A percentile compares a stretch with the other conserved stretches of the same genome.
These are phyloP conservation scores for Setipinna tenuifilis DNA, from an alignment of 2,797 vertebrate species.

Conservation along the genomic window DNA sequence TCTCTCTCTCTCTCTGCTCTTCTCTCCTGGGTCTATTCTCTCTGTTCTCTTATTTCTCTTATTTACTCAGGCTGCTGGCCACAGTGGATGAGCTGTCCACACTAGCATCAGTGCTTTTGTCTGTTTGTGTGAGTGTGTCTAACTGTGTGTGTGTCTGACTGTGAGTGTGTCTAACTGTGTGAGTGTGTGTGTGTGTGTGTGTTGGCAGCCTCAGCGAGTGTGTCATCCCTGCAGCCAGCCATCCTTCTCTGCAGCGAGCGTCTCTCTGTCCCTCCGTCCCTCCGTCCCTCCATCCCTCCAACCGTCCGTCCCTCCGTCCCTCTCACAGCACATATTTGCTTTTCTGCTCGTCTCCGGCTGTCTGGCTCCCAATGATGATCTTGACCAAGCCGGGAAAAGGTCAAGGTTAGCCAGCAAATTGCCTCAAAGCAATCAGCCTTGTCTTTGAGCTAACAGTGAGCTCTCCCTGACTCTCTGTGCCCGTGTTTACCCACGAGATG, in stretches of 20 bases:
- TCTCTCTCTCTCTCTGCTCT: not conserved
- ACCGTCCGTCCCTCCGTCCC: not conserved
- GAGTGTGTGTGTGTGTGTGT: constrained; percentile 47
- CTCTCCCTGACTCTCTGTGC: constrained; percentile 24
- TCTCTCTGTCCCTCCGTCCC: constrained; percentile 31
- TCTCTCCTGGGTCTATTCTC: not conserved
- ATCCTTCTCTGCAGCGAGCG: too few species aligned
- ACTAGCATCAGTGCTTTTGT: constrained; percentile 5
- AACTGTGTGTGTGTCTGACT: constrained; percentile 21
- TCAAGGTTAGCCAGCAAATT: constrained; percentile 75
- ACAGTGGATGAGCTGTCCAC: not conserved
- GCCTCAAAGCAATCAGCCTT: constrained; percentile 74
- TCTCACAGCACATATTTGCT: constrained; percentile 66
- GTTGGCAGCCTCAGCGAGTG: not conserved
- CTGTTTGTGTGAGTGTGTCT: constrained; percentile 29
- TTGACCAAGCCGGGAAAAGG: constrained; percentile 73
- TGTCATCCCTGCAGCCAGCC: not conserved
- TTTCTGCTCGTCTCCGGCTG: constrained; percentile 65
- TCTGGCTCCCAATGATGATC: constrained; percentile 71
- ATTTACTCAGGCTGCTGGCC: not conserved
- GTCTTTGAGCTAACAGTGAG: constrained; percentile 57
- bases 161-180: constrained; percentile 22
- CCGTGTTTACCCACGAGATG: constrained; percentile 23
- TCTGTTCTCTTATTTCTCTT: constrained; percentile 5
- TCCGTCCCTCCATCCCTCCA: constrained; percentile 4